These are phyloP conservation scores for Morone chrysops DNA, from an alignment of 2,113 vertebrate species.

Conservation along the genomic window DNA sequence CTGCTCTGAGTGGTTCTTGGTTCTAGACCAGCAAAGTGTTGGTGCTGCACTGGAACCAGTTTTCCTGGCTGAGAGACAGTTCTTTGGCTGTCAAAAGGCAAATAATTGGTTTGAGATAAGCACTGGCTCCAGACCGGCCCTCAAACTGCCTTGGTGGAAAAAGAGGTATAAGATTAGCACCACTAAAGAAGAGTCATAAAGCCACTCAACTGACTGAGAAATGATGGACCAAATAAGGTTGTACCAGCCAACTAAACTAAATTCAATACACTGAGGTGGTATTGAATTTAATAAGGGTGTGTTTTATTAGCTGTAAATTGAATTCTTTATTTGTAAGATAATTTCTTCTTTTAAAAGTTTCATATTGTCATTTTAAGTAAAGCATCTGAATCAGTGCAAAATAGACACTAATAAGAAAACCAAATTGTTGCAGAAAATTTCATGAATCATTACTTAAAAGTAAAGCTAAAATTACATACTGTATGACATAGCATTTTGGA, in stretches of 20 bases:
- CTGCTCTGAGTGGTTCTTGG: too few species aligned
- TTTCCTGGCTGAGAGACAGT: too few species aligned
- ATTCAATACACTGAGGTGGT: neutral
- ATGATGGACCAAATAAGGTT: neutral
- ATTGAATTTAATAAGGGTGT: too few species aligned
- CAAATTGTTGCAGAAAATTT: neutral
- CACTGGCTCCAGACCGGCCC: too few species aligned
- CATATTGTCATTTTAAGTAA: neutral
- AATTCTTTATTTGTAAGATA: neutral
- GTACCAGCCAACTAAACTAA: neutral
- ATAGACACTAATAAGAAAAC: neutral
- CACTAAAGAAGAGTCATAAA: too few species aligned
- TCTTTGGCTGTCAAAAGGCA: too few species aligned
- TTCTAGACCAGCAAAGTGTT: too few species aligned
- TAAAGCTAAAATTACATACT: constrained; percentile 11
- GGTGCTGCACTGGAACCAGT: too few species aligned
- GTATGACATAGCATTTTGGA: neutral
- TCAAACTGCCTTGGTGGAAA: too few species aligned
- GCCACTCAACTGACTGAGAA: neutral
- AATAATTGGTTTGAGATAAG: too few species aligned
- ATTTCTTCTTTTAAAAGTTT: neutral
- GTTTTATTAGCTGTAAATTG: neutral
- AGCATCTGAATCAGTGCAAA: neutral
- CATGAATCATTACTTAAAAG: neutral
- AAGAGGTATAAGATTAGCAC: too few species aligned